Evolutionary conservation across 2,888 invertebrate species (phyloP).

Genomic region (Diarsia brunnea): DNA sequence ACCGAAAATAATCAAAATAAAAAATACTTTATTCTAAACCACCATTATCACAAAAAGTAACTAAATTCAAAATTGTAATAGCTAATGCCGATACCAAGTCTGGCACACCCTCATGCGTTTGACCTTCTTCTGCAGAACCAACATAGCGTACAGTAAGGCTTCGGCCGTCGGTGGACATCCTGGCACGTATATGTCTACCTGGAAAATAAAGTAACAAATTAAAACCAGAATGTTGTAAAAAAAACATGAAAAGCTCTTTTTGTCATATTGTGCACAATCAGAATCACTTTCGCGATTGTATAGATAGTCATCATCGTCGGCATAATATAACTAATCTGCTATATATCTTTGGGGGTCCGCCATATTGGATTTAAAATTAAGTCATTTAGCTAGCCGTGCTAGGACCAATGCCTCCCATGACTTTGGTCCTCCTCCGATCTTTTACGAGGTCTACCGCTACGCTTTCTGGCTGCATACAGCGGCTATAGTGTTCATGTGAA

Average conservation of each 20-base stretch:
- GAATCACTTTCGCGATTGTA: no score
- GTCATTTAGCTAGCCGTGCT: neutral
- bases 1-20: slow-evolving; percentile 14
- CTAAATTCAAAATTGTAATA: neutral
- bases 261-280: no score
- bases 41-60: neutral
- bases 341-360: neutral
- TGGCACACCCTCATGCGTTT: slow-evolving; percentile 93
- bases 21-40: slow-evolving; percentile 41
- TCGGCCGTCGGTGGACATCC: slow-evolving; percentile 99
- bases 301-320: no score
- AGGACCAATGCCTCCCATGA: neutral
- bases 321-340: neutral
- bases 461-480: neutral
- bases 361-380: neutral
- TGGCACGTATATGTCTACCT: slow-evolving; percentile 96
- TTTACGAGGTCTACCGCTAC: neutral
- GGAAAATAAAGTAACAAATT: slow-evolving; percentile 18
- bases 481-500: neutral
- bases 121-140: slow-evolving; percentile 96
- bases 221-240: neutral
- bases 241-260: no score
- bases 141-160: slow-evolving; percentile 95
- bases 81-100: slow-evolving; percentile 82
- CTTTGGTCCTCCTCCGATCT: neutral